phyloP scores from a whole-genome alignment of 1,140 invertebrate species.

The Sipha flava region DNA sequence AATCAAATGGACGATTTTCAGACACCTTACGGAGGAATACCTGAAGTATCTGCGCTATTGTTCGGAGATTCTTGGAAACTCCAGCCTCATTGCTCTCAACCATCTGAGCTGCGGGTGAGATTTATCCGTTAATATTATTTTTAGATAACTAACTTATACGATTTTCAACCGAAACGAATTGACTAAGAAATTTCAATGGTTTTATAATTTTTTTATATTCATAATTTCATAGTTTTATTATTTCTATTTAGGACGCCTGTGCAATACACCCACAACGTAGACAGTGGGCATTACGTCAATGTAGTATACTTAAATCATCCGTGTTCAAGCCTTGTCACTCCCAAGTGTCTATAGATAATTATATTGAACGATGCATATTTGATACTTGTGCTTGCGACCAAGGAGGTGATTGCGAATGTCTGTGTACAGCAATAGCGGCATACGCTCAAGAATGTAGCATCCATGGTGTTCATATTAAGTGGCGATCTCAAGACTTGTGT shows the following conservation, averaged over 20 bases:
- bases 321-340: conserved; percentile 68
- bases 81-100: conserved; percentile 60
- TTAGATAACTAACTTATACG: background rate
- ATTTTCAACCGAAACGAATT: background rate
- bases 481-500: conserved; percentile 71
- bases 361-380: conserved; percentile 58
- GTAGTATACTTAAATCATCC: conserved; percentile 59
- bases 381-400: conserved; percentile 80
- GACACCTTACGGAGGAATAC: conserved; percentile 62
- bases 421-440: conserved; percentile 76
- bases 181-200: too few species aligned
- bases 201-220: background rate
- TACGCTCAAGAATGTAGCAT: conserved; percentile 74
- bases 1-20: conserved; percentile 74
- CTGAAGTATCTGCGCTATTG: conserved; percentile 59
- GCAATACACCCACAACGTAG: conserved; percentile 60
- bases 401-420: conserved; percentile 81
- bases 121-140: background rate
- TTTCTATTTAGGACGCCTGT: conserved; percentile 55
- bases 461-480: conserved; percentile 62
- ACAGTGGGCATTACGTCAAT: conserved; percentile 66
- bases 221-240: background rate
- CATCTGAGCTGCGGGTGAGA: conserved; percentile 44
- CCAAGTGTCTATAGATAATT: conserved; percentile 63
- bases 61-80: conserved; percentile 86